Base-by-base conservation (phyloP, 2,797 vertebrate species). In the Rousettus madagascariensis region DNA sequence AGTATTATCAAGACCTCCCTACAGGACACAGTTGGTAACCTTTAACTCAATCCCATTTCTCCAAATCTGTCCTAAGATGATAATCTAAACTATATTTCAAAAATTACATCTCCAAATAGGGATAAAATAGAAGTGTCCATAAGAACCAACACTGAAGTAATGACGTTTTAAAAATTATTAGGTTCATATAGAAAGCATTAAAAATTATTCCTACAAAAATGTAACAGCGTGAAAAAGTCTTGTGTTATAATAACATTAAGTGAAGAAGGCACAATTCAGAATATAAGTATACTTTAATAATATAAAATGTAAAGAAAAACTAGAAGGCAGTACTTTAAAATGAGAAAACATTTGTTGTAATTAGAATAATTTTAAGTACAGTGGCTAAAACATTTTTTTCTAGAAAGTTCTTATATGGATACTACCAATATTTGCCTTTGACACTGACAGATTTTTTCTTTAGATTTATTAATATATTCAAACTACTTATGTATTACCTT, bases 281-380 rank as follows among this genome's bases (percentile, higher is more conserved):
- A 46, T 65, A 41, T 57, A 68, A 33, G 38, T 80, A 53, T 86
- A 65, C 41, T 78, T 85, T 84, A 43, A 41, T 38, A 84, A 46
- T 5, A 65, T 4, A 89, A 90, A 84, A 85, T 51, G 63, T 22
- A 55, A 90, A 77, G 59, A 68, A 59, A 85, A 16, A 59, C n/a
- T 90, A 55, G 68, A 85, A 85, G 36, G 12, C 84, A 55, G 38
- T 49, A 30, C 43, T 96, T 77, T 75, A 86, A 72, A 86, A 87
- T 61, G 75, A 91, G 59, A 43, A 75, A 72, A 51, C 5, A 63
- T 86, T 87, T 77, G n/a, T 69, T 86, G 0, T 68, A 61, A 75
- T 68, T 74, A 75, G 30, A 77, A 61, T 86, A 82, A 66, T 53
- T 82, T 59, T 75, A 90, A 87, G 59, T 72, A 82, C 49, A 66